Evolutionary conservation across 2,113 vertebrate species (phyloP).

Genomic region (Gasterosteus nipponicus): DNA sequence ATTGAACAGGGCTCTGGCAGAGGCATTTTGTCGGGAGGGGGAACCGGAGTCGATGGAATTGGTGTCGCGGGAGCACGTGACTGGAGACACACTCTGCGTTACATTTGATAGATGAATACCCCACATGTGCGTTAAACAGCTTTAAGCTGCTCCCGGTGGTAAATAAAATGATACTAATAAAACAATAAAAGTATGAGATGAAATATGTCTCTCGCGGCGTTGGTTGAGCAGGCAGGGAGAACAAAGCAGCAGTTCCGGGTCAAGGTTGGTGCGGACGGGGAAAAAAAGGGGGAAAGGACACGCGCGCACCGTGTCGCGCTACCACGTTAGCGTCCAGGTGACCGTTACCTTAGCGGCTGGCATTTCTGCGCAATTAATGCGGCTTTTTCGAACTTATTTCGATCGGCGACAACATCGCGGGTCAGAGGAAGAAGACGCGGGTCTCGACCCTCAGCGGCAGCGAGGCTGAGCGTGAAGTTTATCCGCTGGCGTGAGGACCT

Average conservation of each 20-base stretch:
- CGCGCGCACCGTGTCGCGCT: neutral
- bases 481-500: neutral
- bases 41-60: too few relatives aligned
- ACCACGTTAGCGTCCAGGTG: neutral
- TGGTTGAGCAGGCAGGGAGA: neutral
- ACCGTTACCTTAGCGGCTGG: conserved; percentile 11
- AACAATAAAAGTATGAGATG: neutral
- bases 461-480: neutral
- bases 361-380: neutral
- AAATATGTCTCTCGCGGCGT: neutral
- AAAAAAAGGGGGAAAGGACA: neutral
- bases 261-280: conserved; percentile 1
- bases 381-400: neutral
- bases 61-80: too few relatives aligned
- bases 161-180: neutral
- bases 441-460: neutral
- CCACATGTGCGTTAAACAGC: neutral
- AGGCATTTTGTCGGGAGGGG: too few relatives aligned
- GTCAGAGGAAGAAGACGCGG: neutral
- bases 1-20: too few relatives aligned
- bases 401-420: neutral
- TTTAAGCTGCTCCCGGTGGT: neutral
- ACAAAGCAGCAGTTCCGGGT: neutral
- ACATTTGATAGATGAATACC: neutral
- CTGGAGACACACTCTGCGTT: too few relatives aligned